Conservation (phyloP, 2,797 vertebrate species). For the Rhabdomys pumilio region DNA sequence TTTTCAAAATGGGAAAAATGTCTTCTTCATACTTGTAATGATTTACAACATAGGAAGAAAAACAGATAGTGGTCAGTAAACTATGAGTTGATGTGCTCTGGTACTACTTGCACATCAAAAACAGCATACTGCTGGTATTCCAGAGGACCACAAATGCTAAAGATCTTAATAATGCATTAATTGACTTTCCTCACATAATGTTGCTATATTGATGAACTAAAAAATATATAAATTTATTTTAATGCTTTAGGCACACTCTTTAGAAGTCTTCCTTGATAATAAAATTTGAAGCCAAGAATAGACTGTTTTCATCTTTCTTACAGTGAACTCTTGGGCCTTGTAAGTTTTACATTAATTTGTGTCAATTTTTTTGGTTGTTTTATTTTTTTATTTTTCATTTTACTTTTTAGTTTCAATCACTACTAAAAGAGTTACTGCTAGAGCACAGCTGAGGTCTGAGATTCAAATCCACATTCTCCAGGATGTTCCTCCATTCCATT, state of each 20-base stretch:
- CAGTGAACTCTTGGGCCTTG: not conserved
- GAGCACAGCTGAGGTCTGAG: not conserved
- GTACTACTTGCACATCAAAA: not conserved
- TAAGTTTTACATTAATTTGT: not conserved
- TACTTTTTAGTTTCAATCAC: not conserved
- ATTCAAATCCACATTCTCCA: not conserved
- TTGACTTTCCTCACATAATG: not conserved
- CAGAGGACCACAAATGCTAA: not conserved
- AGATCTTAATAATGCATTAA: not conserved
- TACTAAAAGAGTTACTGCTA: not conserved
- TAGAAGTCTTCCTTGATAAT: not conserved
- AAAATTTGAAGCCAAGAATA: slow-evolving; percentile 77
- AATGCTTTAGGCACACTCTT: not conserved
- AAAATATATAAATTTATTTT: not conserved
- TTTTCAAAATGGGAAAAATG: not conserved
- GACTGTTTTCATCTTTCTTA: slow-evolving; percentile 67
- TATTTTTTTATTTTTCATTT: too few species aligned
- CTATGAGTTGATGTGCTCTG: not conserved
- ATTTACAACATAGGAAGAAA: not conserved
- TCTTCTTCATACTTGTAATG: not conserved
- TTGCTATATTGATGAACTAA: not conserved
- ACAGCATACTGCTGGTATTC: not conserved
- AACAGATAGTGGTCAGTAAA: not conserved
- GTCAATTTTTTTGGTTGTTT: not conserved
- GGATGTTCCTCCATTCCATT: not conserved